Base-by-base conservation (phyloP, 1,140 invertebrate species). In the Drosophila parvula region DNA sequence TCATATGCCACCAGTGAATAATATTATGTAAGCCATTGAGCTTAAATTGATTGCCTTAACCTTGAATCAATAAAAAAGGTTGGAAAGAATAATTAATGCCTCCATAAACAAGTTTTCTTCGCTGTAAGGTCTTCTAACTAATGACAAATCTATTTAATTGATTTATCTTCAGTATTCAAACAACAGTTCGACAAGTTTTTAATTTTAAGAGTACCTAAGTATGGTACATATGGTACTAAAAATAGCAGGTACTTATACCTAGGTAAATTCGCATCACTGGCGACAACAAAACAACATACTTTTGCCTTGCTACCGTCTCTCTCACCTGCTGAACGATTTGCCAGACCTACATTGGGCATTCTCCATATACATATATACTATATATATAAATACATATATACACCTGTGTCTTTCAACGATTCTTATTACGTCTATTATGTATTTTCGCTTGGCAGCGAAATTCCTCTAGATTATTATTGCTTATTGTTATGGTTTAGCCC, bases 361-460 rank as follows among this genome's bases (percentile, higher is more conserved):
- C 36, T 34, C 45, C 30, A 51, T 22, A 27, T 48, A 5, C 30
- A 51, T 22, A 27, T 48, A 5, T 14, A 18, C 30, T 22, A 30
- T 38, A 30, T n/a, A 7, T 9, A 16, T n/a, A 14, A n/a, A 16
- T 10, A 9, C n/a, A 30, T 30, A 27, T 11, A n/a, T 55, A 18
- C 48, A 38, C 47, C 45, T 27, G 34, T 48, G 16, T 45, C n/a
- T 14, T 28, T 48, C 56, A 34, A 14, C 30, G 36, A 28, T 41
- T 34, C 53, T 55, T 34, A 55, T 77, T 76, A 60, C 59, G 63
- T 73, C 65, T 55, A 53, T 65, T 75, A 76, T 68, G 71, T 68
- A 59, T 76, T 68, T 76, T 32, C 51, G 22, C 43, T 41, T 56
- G 56, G 38, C 45, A 58, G 40, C 41, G 28, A 73, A 73, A 55